Base-by-base conservation (phyloP, 1,140 invertebrate genomes). In the Holcopasites calliopsidis region DNA sequence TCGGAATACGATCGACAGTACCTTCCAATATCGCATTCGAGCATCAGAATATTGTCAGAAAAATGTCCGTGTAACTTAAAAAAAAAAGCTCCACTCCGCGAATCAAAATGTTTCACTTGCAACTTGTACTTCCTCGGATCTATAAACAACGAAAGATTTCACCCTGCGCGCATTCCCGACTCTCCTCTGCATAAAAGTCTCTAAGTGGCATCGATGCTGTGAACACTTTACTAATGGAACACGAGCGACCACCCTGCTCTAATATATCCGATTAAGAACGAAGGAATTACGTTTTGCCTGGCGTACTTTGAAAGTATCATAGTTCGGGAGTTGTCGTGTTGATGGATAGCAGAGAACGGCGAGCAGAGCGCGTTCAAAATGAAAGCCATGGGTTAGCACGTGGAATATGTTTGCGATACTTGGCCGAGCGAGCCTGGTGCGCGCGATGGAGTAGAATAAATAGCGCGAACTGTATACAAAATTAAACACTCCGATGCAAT, bases 391-490 rank as follows among this genome's bases (percentile, higher is more conserved):
- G 18, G 28, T 21, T 31, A 62, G 35, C 10, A 13, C 23, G 6
- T 44, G 60, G 40, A 31, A 28, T 44, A 62, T 28, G 60, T 62
- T n/a, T 44, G 26, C 38, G 26, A 62, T 44, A 35, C 47, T 33
- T 54, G 54, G 35, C 23, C 40, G 8, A 44, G 60, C 26, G 6
- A n/a, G 40, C 2, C 35, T 31, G 35, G 42, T 55, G 47, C 50
- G 38, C 23, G 65, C 50, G 49, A 55, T 65, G 50, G 35, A 55
- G 35, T 18, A 40, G 50, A 54, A 54, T 69, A 69, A 54, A 55
- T 42, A 69, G 50, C 26, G 50, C 26, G 35, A 44, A 60, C 68
- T 71, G 68, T 71, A 52, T 71, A 60, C 55, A 71, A 71, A 71
- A 71, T 60, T 71, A 71, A 58, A 71, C 44, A 58, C 28, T 49